Evolutionary conservation across 2,888 invertebrate genomes (phyloP).

Genomic region (Malachius bipustulatus): DNA sequence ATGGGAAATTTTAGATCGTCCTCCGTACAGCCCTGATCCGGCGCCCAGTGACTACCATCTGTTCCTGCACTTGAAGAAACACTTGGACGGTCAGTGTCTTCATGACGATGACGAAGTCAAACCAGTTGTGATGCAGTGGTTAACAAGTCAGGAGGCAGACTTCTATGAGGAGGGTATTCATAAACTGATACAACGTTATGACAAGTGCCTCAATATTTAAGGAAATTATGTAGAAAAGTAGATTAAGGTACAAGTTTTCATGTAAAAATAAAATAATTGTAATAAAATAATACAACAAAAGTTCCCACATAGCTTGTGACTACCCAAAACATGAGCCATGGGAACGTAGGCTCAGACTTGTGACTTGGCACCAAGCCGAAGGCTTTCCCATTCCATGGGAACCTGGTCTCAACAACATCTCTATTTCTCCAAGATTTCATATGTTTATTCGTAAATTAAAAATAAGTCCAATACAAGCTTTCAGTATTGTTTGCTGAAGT

Average conservation of each 20-base stretch:
- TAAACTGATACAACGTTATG: background rate
- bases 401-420: too few species aligned
- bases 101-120: conserved; percentile 3
- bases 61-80: conserved; percentile 8
- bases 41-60: conserved; percentile 13
- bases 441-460: too few species aligned
- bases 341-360: too few species aligned
- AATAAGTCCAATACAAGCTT: too few species aligned
- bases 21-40: conserved; percentile 13
- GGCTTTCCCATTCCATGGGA: too few species aligned
- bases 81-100: conserved; percentile 6
- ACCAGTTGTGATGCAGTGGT: background rate
- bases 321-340: too few species aligned
- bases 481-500: too few species aligned
- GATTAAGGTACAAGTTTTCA: conserved; percentile 1
- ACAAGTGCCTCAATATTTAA: background rate
- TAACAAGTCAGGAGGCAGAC: background rate
- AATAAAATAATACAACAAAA: too few species aligned
- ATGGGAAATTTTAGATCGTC: conserved; percentile 11
- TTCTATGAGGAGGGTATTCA: background rate
- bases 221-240: conserved; percentile 2
- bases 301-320: too few species aligned
- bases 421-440: too few species aligned
- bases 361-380: too few species aligned
- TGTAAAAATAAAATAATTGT: background rate